A percentile compares a stretch with the other conserved stretches of the same genome.
Evolutionary conservation across 2,888 invertebrate species (phyloP).

Genomic region (Rutpela maculata): DNA sequence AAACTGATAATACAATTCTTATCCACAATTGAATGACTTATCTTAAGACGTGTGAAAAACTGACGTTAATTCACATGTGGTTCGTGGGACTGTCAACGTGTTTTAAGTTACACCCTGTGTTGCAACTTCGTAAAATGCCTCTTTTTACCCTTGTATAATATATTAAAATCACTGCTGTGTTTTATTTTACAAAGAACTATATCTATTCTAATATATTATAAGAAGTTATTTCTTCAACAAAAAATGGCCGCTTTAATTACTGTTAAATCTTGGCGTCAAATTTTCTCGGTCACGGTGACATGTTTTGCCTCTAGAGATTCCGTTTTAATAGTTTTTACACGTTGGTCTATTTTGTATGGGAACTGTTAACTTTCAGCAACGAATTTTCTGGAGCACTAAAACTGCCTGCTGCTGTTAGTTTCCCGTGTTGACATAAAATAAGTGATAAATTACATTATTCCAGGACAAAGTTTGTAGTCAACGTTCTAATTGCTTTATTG

Average conservation of each 20-base stretch:
- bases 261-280: background rate
- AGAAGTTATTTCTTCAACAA: background rate
- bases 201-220: too few species aligned
- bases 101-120: too few species aligned
- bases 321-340: background rate
- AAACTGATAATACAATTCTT: too few species aligned
- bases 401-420: constrained; percentile 7
- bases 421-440: constrained; percentile 8
- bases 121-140: too few species aligned
- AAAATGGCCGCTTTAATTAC: background rate
- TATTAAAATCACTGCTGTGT: too few species aligned
- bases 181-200: too few species aligned
- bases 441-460: constrained; percentile 22
- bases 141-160: too few species aligned
- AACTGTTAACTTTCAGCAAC: background rate
- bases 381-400: constrained; percentile 3
- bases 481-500: constrained; percentile 17
- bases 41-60: too few species aligned
- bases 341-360: background rate
- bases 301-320: background rate
- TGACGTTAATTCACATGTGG: too few species aligned
- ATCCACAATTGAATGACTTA: too few species aligned
- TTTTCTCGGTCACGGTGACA: background rate
- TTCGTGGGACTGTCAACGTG: too few species aligned
- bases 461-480: constrained; percentile 18